Percentiles rank a stretch among this genome's conserved stretches.
Conservation (phyloP, 2,113 vertebrate species). For the Alectura lathami region DNA sequence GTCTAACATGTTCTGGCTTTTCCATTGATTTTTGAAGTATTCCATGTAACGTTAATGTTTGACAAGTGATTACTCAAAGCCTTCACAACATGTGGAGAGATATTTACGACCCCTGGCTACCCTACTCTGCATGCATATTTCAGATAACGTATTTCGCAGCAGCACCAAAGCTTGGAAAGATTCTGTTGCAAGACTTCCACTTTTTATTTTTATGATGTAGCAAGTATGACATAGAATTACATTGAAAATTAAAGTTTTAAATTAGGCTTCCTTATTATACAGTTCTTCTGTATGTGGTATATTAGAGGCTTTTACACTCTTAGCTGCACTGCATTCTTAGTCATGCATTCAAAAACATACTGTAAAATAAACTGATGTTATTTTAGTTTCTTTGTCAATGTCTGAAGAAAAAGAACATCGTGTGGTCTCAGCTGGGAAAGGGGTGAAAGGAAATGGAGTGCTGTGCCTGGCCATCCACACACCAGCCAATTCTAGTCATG, state of each 20-base stretch:
- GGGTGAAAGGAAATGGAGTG: neutral
- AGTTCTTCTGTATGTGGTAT: neutral
- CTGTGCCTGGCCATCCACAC: accelerated
- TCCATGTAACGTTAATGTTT: neutral
- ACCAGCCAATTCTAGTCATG: accelerated
- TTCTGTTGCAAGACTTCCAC: neutral
- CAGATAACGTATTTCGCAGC: neutral
- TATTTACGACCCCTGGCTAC: neutral
- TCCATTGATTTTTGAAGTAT: neutral
- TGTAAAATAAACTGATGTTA: neutral
- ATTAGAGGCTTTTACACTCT: neutral
- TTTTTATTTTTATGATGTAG: neutral
- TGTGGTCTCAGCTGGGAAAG: neutral
- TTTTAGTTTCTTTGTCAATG: neutral
- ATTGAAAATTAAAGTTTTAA: neutral
- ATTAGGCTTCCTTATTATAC: neutral
- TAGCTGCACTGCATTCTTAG: neutral
- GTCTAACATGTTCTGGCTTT: neutral
- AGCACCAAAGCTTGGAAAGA: neutral
- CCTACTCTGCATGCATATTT: neutral
- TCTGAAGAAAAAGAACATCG: neutral
- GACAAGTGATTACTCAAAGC: neutral
- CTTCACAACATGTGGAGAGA: neutral
- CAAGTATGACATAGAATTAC: neutral
- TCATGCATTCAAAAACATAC: neutral